Evolutionary conservation across 2,888 invertebrate species (phyloP).

Genomic region (Sesia bembeciformis): DNA sequence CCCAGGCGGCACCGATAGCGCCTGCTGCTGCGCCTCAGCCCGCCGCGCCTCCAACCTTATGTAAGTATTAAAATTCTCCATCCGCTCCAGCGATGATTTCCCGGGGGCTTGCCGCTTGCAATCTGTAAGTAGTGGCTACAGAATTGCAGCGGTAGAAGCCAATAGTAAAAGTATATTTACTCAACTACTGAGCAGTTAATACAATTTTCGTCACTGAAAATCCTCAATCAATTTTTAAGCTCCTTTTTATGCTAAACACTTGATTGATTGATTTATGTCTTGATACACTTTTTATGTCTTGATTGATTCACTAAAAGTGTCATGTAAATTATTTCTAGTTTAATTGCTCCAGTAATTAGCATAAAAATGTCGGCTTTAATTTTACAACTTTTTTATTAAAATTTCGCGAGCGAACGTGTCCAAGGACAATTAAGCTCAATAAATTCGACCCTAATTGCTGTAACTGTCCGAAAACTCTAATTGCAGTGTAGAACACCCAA

Average conservation of each 20-base stretch:
- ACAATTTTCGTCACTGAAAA: no score
- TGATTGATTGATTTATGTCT: no score
- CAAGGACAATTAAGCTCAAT: conserved; percentile 39
- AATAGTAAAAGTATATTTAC: no score
- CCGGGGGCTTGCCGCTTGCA: neutral
- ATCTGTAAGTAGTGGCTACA: neutral
- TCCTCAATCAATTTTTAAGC: no score
- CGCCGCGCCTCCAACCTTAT: conserved; percentile 30
- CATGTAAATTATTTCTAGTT: no score
- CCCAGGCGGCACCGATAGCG: conserved; percentile 64
- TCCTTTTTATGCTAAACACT: no score
- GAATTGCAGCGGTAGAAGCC: no score
- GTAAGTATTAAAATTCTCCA: conserved; percentile 36
- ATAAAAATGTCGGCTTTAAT: neutral
- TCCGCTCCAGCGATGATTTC: neutral
- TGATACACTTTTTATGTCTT: no score
- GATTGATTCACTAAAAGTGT: no score
- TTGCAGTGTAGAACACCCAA: conserved; percentile 34
- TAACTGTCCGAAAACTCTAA: conserved; percentile 41
- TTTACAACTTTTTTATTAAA: conserved; percentile 1
- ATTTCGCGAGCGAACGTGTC: conserved; percentile 28
- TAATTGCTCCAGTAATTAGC: no score
- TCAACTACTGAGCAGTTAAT: no score
- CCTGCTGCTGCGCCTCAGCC: conserved; percentile 54
- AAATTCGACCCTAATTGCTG: conserved; percentile 43